These are phyloP conservation scores for Tipula vernalis DNA, from an alignment of 2,888 invertebrate genomes.

Conservation along the genomic window DNA sequence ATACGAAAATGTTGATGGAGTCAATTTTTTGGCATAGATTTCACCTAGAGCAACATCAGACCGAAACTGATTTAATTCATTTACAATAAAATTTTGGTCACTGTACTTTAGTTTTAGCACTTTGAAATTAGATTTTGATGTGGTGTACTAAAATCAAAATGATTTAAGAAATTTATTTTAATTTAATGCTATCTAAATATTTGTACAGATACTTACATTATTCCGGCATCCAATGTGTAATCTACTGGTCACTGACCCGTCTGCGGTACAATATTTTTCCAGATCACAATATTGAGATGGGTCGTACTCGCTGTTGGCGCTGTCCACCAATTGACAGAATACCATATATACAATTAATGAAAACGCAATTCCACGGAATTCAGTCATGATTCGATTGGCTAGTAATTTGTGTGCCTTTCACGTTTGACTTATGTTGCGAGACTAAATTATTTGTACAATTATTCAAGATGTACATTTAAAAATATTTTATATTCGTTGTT, in stretches of 20 bases:
- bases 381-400: background rate
- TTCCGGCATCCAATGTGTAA: background rate
- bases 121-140: background rate
- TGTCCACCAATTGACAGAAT: background rate
- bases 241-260: background rate
- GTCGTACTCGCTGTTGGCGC: background rate
- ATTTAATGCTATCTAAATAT: background rate
- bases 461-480: background rate
- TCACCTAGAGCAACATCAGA: background rate
- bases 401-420: background rate
- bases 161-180: too few relatives aligned
- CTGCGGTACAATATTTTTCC: background rate
- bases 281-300: background rate
- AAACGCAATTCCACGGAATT: background rate
- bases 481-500: background rate
- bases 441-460: background rate
- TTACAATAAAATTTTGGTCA: background rate
- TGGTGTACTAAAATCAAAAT: background rate
- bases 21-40: background rate
- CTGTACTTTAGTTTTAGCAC: background rate
- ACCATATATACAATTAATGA: background rate
- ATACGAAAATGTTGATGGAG: background rate
- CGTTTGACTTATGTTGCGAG: background rate
- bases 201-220: background rate
- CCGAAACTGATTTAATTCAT: background rate